phyloP scores from a whole-genome alignment of 2,888 invertebrate species.

The Leptinotarsa rubiginosa region DNA sequence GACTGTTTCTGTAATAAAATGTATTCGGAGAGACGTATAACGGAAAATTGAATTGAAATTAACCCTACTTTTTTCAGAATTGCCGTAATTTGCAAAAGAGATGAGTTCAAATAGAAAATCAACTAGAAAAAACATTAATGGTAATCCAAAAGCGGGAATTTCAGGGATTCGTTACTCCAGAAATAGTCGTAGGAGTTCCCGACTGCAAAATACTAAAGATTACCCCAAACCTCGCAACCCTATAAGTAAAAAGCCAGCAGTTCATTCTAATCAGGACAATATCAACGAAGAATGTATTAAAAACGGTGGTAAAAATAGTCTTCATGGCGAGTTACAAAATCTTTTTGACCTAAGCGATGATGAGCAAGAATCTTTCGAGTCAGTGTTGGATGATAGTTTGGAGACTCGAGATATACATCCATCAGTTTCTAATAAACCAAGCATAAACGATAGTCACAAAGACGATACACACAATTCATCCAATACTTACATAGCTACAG shows the following conservation, averaged over 20 bases:
- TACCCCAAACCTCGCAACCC: not conserved
- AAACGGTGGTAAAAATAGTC: not conserved
- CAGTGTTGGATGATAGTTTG: constrained; percentile 30
- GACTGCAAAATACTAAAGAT: constrained; percentile 11
- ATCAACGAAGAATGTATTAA: not conserved
- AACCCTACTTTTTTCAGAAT: constrained; percentile 20
- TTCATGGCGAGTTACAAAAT: not conserved
- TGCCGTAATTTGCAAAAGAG: not conserved
- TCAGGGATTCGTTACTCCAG: not conserved
- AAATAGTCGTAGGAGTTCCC: constrained; percentile 19
- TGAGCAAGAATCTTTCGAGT: constrained; percentile 25
- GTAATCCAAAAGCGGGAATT: not conserved
- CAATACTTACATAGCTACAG: constrained; percentile 17
- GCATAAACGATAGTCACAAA: not conserved
- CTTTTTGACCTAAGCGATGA: constrained; percentile 15
- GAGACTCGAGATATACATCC: constrained; percentile 17
- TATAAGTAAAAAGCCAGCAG: not conserved
- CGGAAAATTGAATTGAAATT: not conserved
- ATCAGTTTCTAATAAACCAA: constrained; percentile 1
- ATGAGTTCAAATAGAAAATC: constrained; percentile 6
- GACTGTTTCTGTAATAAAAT: not conserved
- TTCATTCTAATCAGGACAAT: not conserved
- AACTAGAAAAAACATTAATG: not conserved
- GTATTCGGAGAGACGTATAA: not conserved
- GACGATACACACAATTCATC: not conserved